A percentile compares a stretch with the other conserved stretches of the same genome.
Evolutionary conservation across 2,113 vertebrate species (phyloP).

Genomic region (Rutilus rutilus): DNA sequence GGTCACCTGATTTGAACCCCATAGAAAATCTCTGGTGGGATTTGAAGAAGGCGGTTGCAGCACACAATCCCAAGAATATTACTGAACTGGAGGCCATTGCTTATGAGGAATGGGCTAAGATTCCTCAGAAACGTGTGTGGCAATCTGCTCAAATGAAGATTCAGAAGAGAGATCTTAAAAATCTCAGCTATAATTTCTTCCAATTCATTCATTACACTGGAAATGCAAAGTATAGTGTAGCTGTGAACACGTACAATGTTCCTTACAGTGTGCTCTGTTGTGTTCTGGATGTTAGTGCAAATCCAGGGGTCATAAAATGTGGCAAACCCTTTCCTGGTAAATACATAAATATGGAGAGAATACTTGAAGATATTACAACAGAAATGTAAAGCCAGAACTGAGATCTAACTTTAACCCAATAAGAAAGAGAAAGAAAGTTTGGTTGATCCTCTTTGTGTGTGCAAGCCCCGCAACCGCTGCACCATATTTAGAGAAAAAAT

Average conservation of each 20-base stretch:
- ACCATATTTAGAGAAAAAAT: constrained; percentile 41
- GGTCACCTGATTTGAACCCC: too few species aligned
- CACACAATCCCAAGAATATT: too few species aligned
- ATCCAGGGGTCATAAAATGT: not conserved
- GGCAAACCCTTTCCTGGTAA: not conserved
- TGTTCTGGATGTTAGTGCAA: not conserved
- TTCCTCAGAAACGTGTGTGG: too few species aligned
- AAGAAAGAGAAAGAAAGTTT: not conserved
- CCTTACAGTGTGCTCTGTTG: not conserved
- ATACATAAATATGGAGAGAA: not conserved
- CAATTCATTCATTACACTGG: not conserved
- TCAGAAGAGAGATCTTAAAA: not conserved
- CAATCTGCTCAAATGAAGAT: not conserved
- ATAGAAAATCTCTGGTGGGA: too few species aligned
- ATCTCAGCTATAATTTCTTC: too few species aligned
- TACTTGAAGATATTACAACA: not conserved
- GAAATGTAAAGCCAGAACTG: not conserved
- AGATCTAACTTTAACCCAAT: not conserved
- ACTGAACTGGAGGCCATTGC: too few species aligned
- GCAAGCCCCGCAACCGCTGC: constrained; percentile 18
- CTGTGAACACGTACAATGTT: not conserved
- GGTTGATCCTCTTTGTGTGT: not conserved
- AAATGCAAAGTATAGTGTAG: not conserved
- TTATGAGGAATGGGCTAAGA: too few species aligned
- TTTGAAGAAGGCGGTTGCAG: too few species aligned